Evolutionary conservation across 1,140 invertebrate genomes (phyloP).

Genomic region (Cryptotermes secundus): DNA sequence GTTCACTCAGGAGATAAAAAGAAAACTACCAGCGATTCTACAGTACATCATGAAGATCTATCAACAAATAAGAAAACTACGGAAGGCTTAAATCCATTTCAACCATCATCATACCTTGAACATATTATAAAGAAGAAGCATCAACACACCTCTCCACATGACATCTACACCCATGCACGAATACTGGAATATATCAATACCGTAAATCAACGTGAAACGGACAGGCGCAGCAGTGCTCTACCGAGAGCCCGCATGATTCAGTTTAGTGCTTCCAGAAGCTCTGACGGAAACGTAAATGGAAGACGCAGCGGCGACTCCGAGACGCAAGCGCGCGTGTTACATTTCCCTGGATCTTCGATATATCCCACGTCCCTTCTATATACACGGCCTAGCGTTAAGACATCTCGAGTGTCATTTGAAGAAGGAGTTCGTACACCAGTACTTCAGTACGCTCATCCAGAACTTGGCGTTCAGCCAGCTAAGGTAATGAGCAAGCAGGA

Average conservation of each 20-base stretch:
- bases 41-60: constrained; percentile 6
- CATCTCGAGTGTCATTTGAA: constrained; percentile 55
- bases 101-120: neutral
- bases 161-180: constrained; percentile 1
- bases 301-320: neutral
- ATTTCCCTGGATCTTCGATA: constrained; percentile 59
- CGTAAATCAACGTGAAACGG: constrained; percentile 20
- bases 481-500: constrained; percentile 36
- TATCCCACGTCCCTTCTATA: constrained; percentile 66
- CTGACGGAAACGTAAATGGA: neutral
- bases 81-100: neutral
- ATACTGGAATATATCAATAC: constrained; percentile 25
- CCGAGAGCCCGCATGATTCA: neutral
- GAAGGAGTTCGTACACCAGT: constrained; percentile 69
- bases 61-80: neutral
- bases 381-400: constrained; percentile 51
- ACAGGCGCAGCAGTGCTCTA: neutral
- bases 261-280: neutral
- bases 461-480: constrained; percentile 71
- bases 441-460: constrained; percentile 74
- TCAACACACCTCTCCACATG: neutral
- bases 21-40: neutral
- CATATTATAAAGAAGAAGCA: neutral
- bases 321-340: constrained; percentile 56
- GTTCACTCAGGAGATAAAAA: neutral